Conservation (phyloP, 2,113 vertebrate genomes). For the Stegastes partitus region DNA sequence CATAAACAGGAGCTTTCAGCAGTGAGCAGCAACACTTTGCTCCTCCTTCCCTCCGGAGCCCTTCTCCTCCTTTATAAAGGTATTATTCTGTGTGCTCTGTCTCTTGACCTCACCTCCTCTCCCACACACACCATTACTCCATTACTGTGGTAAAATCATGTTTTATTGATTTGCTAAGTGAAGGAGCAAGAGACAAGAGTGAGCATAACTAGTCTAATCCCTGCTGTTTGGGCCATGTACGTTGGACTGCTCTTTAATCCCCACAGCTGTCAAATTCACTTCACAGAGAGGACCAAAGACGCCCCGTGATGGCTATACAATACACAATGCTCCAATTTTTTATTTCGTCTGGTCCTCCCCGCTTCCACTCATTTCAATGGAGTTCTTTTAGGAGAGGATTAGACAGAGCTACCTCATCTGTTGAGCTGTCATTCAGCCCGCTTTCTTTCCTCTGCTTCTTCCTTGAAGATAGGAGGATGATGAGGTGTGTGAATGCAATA, state of each 20-base stretch:
- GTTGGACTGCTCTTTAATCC: slow-evolving; percentile 77
- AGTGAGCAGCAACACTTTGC: slow-evolving; percentile 50
- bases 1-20: slow-evolving; percentile 45
- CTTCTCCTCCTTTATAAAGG: slow-evolving; percentile 15
- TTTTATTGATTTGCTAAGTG: slow-evolving; percentile 77
- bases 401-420: slow-evolving; percentile 77
- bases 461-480: slow-evolving; percentile 34
- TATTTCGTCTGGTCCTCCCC: slow-evolving; percentile 62
- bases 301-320: slow-evolving; percentile 65
- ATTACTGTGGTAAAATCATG: slow-evolving; percentile 60
- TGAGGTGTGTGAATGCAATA: slow-evolving; percentile 39
- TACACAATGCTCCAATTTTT: slow-evolving; percentile 75
- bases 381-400: slow-evolving; percentile 77
- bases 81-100: slow-evolving; percentile 18
- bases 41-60: slow-evolving; percentile 42
- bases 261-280: slow-evolving; percentile 78
- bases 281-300: slow-evolving; percentile 70
- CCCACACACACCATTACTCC: slow-evolving; percentile 16
- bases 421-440: slow-evolving; percentile 72
- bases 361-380: slow-evolving; percentile 65
- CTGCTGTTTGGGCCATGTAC: slow-evolving; percentile 66
- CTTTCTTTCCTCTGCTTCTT: slow-evolving; percentile 54
- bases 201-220: slow-evolving; percentile 79
- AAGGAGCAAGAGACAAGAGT: slow-evolving; percentile 66
- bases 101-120: slow-evolving; percentile 24